phyloP scores from a whole-genome alignment of 1,140 invertebrate species.

The Drosophila rufa region DNA sequence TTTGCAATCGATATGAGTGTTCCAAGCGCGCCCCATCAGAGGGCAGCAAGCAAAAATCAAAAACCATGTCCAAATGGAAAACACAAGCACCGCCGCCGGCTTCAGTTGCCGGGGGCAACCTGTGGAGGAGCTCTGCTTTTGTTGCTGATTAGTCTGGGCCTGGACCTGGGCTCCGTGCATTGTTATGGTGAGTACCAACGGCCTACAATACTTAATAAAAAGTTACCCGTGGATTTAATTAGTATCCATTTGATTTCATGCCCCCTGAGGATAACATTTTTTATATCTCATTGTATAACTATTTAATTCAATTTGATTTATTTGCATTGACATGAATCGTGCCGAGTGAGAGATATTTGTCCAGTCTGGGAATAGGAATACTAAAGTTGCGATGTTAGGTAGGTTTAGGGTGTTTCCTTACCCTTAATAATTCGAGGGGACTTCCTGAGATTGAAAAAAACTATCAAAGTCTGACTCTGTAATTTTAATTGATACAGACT shows the following conservation, averaged over 20 bases:
- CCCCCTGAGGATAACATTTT: background rate
- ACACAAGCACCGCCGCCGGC: conserved; percentile 13
- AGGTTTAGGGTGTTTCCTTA: background rate
- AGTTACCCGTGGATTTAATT: conserved; percentile 14
- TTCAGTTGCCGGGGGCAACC: conserved; percentile 32
- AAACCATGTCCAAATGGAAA: conserved; percentile 38
- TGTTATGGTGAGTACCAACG: conserved; percentile 75
- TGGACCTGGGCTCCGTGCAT: conserved; percentile 67
- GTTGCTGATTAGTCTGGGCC: conserved; percentile 68
- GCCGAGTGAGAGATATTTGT: background rate
- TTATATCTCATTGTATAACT: conserved; percentile 21
- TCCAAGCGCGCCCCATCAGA: conserved; percentile 68
- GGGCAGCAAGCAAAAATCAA: conserved; percentile 56
- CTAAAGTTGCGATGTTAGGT: background rate
- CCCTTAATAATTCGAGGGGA: background rate
- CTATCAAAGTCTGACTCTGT: background rate
- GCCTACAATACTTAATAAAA: conserved; percentile 15
- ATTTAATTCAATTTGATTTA: conserved; percentile 70
- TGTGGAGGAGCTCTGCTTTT: conserved; percentile 45
- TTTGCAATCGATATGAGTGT: conserved; percentile 76
- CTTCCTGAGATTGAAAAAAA: background rate
- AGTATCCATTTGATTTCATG: conserved; percentile 5
- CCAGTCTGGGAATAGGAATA: background rate
- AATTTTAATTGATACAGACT: background rate
- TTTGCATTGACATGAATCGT: conserved; percentile 43